Evolutionary conservation across 2,797 vertebrate genomes (phyloP).

Genomic region (Catharus ustulatus): DNA sequence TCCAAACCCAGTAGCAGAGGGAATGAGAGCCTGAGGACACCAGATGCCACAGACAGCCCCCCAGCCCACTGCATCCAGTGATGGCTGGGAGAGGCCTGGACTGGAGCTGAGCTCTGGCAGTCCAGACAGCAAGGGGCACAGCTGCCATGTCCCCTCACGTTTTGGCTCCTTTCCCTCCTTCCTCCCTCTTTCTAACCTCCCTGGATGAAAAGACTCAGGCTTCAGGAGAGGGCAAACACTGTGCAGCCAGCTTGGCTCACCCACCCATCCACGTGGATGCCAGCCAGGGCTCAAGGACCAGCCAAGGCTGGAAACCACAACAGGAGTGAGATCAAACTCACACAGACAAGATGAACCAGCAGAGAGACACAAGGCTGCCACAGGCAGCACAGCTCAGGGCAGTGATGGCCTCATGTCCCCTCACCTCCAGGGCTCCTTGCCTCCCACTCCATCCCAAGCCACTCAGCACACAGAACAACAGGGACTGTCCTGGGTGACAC

Average conservation of each 20-base stretch:
- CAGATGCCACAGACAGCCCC: not conserved
- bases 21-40: not conserved
- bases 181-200: not conserved
- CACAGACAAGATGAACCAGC: not conserved
- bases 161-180: not conserved
- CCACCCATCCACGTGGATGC: not conserved
- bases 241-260: not conserved
- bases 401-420: not conserved
- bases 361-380: not conserved
- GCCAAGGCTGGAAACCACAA: not conserved
- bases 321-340: not conserved
- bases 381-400: not conserved
- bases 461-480: not conserved
- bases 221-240: not conserved
- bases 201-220: no score
- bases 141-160: not conserved
- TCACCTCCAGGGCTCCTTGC: not conserved
- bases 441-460: not conserved
- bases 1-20: not conserved
- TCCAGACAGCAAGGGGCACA: not conserved
- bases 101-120: not conserved
- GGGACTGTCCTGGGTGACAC: not conserved
- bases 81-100: not conserved
- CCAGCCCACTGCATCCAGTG: accelerated
- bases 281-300: not conserved